Percentiles rank a stretch among this genome's conserved stretches.
These are phyloP conservation scores for Listronotus bonariensis DNA, from an alignment of 1,140 invertebrate species.

Conservation along the genomic window DNA sequence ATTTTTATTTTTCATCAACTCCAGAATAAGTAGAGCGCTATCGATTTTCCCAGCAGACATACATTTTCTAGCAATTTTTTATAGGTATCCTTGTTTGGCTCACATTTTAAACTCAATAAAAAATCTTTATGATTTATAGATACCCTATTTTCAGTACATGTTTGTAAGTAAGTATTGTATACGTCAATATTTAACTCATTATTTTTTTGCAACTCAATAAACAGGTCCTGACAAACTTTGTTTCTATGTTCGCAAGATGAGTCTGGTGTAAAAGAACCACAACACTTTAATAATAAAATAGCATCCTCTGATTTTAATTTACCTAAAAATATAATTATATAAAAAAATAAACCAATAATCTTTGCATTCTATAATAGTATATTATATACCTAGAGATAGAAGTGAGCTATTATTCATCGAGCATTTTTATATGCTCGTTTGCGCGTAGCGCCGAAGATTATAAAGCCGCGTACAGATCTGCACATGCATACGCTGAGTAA, in stretches of 20 bases:
- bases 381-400: too few relatives aligned
- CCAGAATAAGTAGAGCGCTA: conserved; percentile 63
- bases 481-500: too few relatives aligned
- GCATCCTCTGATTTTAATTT: conserved; percentile 24
- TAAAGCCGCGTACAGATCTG: too few relatives aligned
- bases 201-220: conserved; percentile 2
- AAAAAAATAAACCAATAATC: background rate
- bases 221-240: conserved; percentile 26
- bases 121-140: conserved; percentile 42
- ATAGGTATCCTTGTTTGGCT: conserved; percentile 59
- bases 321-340: conserved; percentile 16
- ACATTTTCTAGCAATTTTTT: conserved; percentile 58
- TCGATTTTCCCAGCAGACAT: conserved; percentile 63
- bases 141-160: conserved; percentile 48
- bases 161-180: conserved; percentile 48
- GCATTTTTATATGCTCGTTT: too few relatives aligned
- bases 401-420: too few relatives aligned
- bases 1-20: conserved; percentile 63
- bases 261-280: conserved; percentile 13
- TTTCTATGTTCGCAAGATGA: conserved; percentile 20
- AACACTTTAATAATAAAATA: conserved; percentile 20
- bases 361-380: too few relatives aligned
- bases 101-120: conserved; percentile 39
- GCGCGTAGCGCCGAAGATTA: too few relatives aligned
- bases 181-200: conserved; percentile 30